These are phyloP conservation scores for Lottia scabra DNA, from an alignment of 2,888 invertebrate species.

Conservation along the genomic window DNA sequence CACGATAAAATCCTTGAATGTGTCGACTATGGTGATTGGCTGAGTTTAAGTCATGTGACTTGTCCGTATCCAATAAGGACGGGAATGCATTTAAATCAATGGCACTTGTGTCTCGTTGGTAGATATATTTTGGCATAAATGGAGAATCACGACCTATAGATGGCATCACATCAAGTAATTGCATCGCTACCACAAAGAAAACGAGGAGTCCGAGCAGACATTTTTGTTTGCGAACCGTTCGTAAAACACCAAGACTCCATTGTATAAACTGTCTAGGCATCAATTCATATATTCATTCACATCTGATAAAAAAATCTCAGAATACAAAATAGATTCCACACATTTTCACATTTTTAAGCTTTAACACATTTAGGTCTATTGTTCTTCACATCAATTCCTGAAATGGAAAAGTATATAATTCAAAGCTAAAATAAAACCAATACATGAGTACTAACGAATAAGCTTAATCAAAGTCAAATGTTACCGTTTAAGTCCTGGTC, in stretches of 20 bases:
- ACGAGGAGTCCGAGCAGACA: background rate
- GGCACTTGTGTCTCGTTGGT: background rate
- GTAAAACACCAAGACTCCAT: background rate
- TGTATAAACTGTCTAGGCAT: background rate
- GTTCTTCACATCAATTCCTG: too few species aligned
- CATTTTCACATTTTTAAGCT: too few species aligned
- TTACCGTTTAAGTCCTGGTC: too few species aligned
- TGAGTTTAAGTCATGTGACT: background rate
- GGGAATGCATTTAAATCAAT: background rate
- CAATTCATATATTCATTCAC: background rate
- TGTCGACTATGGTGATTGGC: slow-evolving; percentile 2
- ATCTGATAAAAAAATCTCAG: too few species aligned
- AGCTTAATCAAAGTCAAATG: too few species aligned
- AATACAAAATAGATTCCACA: too few species aligned
- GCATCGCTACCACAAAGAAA: background rate
- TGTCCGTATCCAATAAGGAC: background rate
- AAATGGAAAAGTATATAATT: too few species aligned
- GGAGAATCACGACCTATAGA: background rate
- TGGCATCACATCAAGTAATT: background rate
- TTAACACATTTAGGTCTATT: too few species aligned
- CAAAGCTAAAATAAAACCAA: too few species aligned
- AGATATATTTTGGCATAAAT: background rate
- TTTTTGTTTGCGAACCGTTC: background rate
- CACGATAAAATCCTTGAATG: slow-evolving; percentile 1
- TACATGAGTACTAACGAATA: too few species aligned